Conservation (phyloP, 2,797 vertebrate genomes). For the Lepilemur septentrionalis region DNA sequence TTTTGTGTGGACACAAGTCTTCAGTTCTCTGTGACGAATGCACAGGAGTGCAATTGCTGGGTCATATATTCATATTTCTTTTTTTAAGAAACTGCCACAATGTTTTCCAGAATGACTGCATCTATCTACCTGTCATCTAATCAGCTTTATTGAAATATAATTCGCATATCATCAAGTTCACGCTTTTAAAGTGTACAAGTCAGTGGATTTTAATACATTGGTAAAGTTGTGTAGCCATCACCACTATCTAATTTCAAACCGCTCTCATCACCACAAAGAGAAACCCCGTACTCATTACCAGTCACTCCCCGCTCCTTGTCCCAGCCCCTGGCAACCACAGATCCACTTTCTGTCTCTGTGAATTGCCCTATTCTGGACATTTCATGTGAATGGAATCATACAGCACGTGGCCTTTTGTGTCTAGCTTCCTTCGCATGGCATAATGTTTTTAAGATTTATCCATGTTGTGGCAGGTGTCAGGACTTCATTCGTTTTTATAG, state of each 20-base stretch:
- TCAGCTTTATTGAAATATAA: background rate
- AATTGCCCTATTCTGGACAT: too few relatives aligned
- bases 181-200: background rate
- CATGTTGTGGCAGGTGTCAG: too few relatives aligned
- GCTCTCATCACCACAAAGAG: background rate
- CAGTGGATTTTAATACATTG: background rate
- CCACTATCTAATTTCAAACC: background rate
- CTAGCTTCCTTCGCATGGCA: too few relatives aligned
- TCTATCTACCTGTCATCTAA: background rate
- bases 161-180: background rate
- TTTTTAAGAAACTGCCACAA: background rate
- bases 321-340: background rate
- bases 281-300: background rate
- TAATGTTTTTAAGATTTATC: too few relatives aligned
- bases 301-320: background rate
- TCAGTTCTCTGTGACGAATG: too few relatives aligned
- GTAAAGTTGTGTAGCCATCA: background rate
- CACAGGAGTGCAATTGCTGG: too few relatives aligned
- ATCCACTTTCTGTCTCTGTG: background rate
- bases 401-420: too few relatives aligned
- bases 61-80: background rate
- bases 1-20: too few relatives aligned
- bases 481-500: too few relatives aligned
- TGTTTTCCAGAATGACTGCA: background rate
- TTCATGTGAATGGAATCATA: too few relatives aligned